phyloP scores from a whole-genome alignment of 1,140 invertebrate genomes.

The Steinernema feltiae region DNA sequence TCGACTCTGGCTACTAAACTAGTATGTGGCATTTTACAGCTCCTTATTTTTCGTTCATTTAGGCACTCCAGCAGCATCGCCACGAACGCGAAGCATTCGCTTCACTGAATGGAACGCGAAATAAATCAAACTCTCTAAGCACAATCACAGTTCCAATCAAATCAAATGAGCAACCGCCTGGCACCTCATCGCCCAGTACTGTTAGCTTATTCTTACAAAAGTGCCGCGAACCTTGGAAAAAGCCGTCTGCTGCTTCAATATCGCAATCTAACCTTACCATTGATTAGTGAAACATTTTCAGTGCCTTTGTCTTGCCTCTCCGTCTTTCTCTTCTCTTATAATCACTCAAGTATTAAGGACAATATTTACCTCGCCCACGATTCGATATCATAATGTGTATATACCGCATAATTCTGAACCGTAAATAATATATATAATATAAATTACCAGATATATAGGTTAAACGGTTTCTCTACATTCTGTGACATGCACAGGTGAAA shows the following conservation, averaged over 20 bases:
- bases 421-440: no score
- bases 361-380: no score
- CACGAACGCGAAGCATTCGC: not conserved
- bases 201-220: not conserved
- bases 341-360: no score
- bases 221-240: slow-evolving; percentile 1
- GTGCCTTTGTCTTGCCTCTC: not conserved
- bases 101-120: not conserved
- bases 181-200: not conserved
- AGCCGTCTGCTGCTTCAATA: not conserved
- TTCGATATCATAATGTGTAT: no score
- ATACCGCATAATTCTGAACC: no score
- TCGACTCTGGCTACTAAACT: not conserved
- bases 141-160: not conserved
- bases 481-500: no score
- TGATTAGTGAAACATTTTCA: not conserved
- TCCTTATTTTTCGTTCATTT: not conserved
- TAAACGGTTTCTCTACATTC: no score
- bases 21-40: not conserved
- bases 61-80: not conserved
- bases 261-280: not conserved
- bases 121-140: not conserved
- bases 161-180: not conserved
- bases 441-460: no score
- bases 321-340: not conserved